Evolutionary conservation across 2,888 invertebrate genomes (phyloP), one percentile per base, ranked within the genome.

Genomic region (Andrena chrysosceles): DNA sequence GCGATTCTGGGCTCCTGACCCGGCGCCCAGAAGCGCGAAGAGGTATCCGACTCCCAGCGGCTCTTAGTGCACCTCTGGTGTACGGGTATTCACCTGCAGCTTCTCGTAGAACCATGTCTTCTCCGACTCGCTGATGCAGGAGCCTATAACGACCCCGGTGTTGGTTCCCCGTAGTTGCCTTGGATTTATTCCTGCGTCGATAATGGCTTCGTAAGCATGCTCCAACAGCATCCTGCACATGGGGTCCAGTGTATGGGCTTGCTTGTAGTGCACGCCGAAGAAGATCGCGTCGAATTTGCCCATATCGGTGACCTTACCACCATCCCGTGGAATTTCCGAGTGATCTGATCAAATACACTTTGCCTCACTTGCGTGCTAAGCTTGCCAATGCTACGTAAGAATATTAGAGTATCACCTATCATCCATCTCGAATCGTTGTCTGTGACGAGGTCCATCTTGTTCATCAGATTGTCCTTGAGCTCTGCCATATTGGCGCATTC

Each of bases 111-210:
- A 95, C 95, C 96, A 96, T 0, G 96, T 96, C 88, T 96, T 96
- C 87, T 96, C 96, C 0, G 96, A 96, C 91, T 97, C 97, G 0
- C 96, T 96, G 81, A 79, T 69, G 85, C 96, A 96, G 7, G 96
- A 95, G 29, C 97, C 97, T 48, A 97, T 94, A 91, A 96, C 97
- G 0, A 97, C 97, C 49, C 97, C 97, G 0, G 96, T 97, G 85
- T 95, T 96, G 0, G 95, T 94, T 0, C 97, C 97, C 42, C 96
- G 95, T 10, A 97, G 91, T 2, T 94, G 94, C 66, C 95, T 77
- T 94, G 97, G 97, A 93, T 97, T 96, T 20, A 96, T 85, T 35
- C 95, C 95, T 3, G 92, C 92, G 42, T 92, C 92, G 35, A 92
- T 66, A 90, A 96, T 94, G 8, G 95, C 95, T 90, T 96, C 96